Percentiles rank a stretch among this genome's conserved stretches.
Evolutionary conservation across 2,113 vertebrate species (phyloP).

Genomic region (Narcine bancroftii): DNA sequence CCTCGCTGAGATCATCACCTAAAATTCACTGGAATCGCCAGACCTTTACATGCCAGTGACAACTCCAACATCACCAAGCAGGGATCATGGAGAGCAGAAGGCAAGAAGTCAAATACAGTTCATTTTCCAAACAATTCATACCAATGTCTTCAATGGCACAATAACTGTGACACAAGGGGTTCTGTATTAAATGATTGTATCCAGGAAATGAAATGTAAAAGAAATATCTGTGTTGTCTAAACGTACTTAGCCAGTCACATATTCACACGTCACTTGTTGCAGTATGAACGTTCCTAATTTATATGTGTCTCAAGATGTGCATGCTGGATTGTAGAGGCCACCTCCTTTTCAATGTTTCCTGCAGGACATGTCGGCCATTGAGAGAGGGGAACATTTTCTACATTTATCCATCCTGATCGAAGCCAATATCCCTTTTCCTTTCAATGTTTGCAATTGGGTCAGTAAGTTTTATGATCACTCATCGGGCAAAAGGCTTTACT

Average conservation of each 20-base stretch:
- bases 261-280: background rate
- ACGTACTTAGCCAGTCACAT: slow-evolving; percentile 18
- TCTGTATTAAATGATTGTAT: slow-evolving; percentile 34
- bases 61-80: background rate
- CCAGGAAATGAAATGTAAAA: slow-evolving; percentile 4
- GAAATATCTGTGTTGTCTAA: slow-evolving; percentile 12
- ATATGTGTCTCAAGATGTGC: background rate
- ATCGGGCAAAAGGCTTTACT: background rate
- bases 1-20: background rate
- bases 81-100: background rate
- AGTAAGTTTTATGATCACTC: background rate
- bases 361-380: background rate
- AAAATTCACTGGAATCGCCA: background rate
- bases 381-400: background rate
- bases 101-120: background rate
- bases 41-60: background rate
- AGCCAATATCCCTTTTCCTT: slow-evolving; percentile 28
- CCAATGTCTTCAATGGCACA: background rate
- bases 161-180: background rate
- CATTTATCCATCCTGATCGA: background rate
- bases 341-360: background rate
- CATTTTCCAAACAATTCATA: background rate
- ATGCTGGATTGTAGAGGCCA: background rate
- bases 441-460: background rate
- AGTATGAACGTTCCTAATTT: background rate